Percentiles rank a stretch among this genome's conserved stretches.
Conservation (phyloP, 1,140 invertebrate species). For the Cylas formicarius region DNA sequence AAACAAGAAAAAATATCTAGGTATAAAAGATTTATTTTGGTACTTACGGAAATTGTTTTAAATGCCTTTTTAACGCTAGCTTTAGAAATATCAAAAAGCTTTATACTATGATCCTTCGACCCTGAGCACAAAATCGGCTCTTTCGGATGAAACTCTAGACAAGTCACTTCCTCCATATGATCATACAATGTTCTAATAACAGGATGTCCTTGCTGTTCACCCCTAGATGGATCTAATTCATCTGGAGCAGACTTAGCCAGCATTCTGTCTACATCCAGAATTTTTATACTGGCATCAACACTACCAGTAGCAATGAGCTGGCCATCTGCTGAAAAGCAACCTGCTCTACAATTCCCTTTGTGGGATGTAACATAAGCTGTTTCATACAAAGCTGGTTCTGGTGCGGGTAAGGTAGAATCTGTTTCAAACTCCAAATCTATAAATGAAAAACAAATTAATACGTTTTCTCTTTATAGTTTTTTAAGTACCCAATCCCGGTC, state of each 20-base stretch:
- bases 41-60: conserved; percentile 74
- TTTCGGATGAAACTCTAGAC: conserved; percentile 92
- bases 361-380: conserved; percentile 98
- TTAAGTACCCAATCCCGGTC: conserved; percentile 66
- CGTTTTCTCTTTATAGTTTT: conserved; percentile 5
- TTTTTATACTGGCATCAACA: conserved; percentile 97
- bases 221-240: conserved; percentile 62
- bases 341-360: conserved; percentile 91
- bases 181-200: conserved; percentile 98
- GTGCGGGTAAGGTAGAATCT: conserved; percentile 80
- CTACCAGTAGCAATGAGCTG: conserved; percentile 96
- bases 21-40: conserved; percentile 8
- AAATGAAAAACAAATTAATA: conserved; percentile 3
- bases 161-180: conserved; percentile 95
- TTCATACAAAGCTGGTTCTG: conserved; percentile 92
- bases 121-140: conserved; percentile 91
- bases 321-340: conserved; percentile 90
- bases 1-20: neutral
- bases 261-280: conserved; percentile 97
- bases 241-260: conserved; percentile 88
- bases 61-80: conserved; percentile 97
- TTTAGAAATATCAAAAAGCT: conserved; percentile 97
- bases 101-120: conserved; percentile 87
- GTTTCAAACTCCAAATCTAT: conserved; percentile 93
- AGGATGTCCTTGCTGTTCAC: conserved; percentile 88